phyloP scores from a whole-genome alignment of 2,888 invertebrate species.

The Unio delphinus region DNA sequence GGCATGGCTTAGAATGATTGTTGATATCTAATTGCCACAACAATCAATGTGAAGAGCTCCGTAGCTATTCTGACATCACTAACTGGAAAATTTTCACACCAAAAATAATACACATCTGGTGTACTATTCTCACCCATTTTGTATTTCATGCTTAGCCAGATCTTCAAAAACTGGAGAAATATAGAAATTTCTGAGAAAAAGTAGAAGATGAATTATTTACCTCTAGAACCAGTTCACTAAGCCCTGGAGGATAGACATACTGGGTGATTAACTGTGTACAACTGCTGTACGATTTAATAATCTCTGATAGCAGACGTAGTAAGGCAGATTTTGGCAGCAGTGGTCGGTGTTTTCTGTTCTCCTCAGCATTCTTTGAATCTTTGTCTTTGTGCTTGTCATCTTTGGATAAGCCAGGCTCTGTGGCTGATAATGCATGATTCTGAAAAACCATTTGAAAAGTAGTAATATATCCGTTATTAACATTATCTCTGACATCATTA shows the following conservation, averaged over 20 bases:
- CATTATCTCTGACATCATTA: background rate
- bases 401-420: conserved; percentile 12
- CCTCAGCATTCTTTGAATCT: conserved; percentile 47
- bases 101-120: too few relatives aligned
- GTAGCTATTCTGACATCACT: too few relatives aligned
- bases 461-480: background rate
- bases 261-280: conserved; percentile 84
- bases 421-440: conserved; percentile 1
- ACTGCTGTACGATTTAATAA: conserved; percentile 84
- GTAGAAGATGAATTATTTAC: conserved; percentile 49
- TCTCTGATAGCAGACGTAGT: conserved; percentile 83
- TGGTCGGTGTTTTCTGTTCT: conserved; percentile 71
- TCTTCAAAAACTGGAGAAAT: too few relatives aligned
- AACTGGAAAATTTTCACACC: too few relatives aligned
- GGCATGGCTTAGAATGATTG: too few relatives aligned
- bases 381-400: conserved; percentile 28
- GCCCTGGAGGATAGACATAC: conserved; percentile 78
- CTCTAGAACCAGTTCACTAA: conserved; percentile 77
- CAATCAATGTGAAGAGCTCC: too few relatives aligned
- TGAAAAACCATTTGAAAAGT: background rate
- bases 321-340: conserved; percentile 83
- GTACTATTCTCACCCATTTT: too few relatives aligned
- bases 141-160: too few relatives aligned
- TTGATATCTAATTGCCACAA: too few relatives aligned
- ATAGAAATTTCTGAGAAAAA: too few relatives aligned